These are phyloP conservation scores for Falco naumanni DNA, from an alignment of 2,797 vertebrate species.

Conservation along the genomic window DNA sequence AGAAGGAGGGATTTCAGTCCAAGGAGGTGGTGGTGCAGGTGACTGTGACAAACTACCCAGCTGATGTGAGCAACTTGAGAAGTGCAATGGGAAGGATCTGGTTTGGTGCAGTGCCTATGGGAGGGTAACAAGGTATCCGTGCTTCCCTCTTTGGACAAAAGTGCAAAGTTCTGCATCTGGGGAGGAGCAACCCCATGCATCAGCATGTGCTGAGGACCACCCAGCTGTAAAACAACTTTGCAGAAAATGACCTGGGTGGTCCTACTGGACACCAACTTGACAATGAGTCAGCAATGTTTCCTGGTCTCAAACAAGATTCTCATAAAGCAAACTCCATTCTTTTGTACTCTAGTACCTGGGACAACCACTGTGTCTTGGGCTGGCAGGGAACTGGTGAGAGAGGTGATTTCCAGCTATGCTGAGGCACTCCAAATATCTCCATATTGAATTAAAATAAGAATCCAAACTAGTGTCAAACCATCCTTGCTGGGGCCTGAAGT, in stretches of 20 bases:
- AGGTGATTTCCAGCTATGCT: background rate
- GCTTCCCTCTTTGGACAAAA: background rate
- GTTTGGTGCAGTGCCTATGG: background rate
- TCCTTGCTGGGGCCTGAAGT: too few relatives aligned
- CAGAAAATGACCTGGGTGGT: background rate
- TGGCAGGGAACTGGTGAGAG: background rate
- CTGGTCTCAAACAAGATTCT: background rate
- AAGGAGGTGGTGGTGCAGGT: background rate
- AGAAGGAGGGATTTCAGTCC: background rate
- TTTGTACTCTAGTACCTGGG: background rate
- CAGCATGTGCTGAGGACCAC: background rate
- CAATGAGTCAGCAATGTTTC: background rate
- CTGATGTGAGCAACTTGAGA: background rate
- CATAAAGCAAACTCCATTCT: background rate
- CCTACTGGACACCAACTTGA: background rate
- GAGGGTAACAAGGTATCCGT: background rate
- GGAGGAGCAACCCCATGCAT: background rate
- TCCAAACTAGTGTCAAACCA: background rate
- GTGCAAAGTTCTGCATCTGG: background rate
- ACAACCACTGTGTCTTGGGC: background rate
- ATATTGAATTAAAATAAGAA: background rate
- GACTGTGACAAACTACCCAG: background rate
- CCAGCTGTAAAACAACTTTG: background rate
- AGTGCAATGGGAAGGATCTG: background rate
- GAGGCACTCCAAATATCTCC: background rate